Evolutionary conservation across 2,797 vertebrate species (phyloP).

Genomic region (Serranus cabrilla): DNA sequence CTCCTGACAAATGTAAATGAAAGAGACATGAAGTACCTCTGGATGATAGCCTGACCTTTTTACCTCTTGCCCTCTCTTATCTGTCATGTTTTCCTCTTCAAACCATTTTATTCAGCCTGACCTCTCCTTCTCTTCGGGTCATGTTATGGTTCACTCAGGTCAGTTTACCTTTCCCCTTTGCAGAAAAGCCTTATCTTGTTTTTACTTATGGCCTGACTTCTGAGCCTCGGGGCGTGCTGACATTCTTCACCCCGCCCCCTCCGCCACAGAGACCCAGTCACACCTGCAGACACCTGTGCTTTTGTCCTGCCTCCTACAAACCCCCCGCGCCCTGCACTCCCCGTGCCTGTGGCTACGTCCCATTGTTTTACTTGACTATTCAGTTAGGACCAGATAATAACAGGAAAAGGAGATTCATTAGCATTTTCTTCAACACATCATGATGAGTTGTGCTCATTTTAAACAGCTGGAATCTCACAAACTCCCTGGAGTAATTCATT

Average conservation of each 20-base stretch:
- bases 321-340: constrained; percentile 30
- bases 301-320: constrained; percentile 74
- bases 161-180: constrained; percentile 54
- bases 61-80: constrained; percentile 70
- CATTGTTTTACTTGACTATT: constrained; percentile 69
- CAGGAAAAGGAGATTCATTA: constrained; percentile 66
- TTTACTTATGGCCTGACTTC: constrained; percentile 59
- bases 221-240: constrained; percentile 62
- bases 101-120: constrained; percentile 65
- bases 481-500: constrained; percentile 49
- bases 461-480: constrained; percentile 24
- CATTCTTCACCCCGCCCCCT: constrained; percentile 59
- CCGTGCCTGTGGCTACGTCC: constrained; percentile 69
- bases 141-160: constrained; percentile 75
- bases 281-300: constrained; percentile 87
- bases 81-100: constrained; percentile 63
- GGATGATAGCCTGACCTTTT: constrained; percentile 72
- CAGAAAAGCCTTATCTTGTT: constrained; percentile 74
- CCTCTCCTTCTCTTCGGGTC: constrained; percentile 71
- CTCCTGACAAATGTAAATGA: constrained; percentile 23
- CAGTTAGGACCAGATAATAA: constrained; percentile 69
- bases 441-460: constrained; percentile 38
- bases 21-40: constrained; percentile 26
- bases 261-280: constrained; percentile 67
- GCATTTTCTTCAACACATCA: constrained; percentile 59